These are phyloP conservation scores for Kryptolebias marmoratus DNA, from an alignment of 2,113 vertebrate species.

Conservation along the genomic window DNA sequence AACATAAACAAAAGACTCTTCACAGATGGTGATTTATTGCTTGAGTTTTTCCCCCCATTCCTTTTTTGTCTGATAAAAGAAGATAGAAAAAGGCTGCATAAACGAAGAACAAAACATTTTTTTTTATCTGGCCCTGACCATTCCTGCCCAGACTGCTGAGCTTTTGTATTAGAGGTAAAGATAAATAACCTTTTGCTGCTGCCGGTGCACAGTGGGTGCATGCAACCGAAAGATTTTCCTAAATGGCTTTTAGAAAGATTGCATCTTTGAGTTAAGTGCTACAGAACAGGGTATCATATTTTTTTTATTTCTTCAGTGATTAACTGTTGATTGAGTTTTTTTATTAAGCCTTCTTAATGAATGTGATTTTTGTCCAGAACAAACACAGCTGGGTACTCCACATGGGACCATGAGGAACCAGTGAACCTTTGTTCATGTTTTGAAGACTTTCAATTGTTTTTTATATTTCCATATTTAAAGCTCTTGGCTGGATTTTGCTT, in stretches of 20 bases:
- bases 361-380: background rate
- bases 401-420: background rate
- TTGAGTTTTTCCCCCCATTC: background rate
- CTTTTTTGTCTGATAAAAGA: background rate
- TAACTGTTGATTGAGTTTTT: constrained; percentile 8
- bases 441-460: constrained; percentile 17
- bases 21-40: background rate
- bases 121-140: background rate
- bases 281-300: background rate
- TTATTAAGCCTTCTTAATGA: background rate
- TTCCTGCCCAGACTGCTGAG: constrained; percentile 25
- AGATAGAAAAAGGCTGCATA: background rate
- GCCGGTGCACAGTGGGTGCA: constrained; percentile 6
- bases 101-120: background rate
- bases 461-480: constrained; percentile 28
- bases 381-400: background rate
- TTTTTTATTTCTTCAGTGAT: background rate
- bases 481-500: background rate
- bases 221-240: constrained; percentile 9
- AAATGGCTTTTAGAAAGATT: constrained; percentile 20
- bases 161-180: constrained; percentile 22
- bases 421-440: background rate
- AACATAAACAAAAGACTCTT: background rate
- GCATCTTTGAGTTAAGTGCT: background rate
- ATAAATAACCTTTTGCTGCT: constrained; percentile 32